These are phyloP conservation scores for Drosophila ananassae DNA, from an alignment of 1,140 invertebrate species.

Conservation along the genomic window DNA sequence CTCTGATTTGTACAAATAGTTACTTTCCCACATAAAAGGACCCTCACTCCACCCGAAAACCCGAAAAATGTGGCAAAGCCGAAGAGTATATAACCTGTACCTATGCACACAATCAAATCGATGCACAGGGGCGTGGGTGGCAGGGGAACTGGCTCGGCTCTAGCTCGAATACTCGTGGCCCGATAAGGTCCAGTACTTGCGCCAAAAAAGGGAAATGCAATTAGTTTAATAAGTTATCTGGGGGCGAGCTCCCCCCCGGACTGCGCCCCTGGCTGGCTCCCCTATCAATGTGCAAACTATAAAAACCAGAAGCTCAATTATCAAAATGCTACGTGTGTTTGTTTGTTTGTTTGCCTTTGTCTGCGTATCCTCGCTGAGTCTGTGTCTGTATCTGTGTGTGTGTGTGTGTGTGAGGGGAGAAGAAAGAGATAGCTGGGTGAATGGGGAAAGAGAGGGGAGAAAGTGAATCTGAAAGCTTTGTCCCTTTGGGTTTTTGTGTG, in stretches of 20 bases:
- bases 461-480: constrained; percentile 45
- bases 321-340: constrained; percentile 78
- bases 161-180: background rate
- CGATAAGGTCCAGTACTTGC: background rate
- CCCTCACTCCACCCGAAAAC: background rate
- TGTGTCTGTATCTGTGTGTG: background rate
- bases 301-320: constrained; percentile 81
- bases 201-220: background rate
- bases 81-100: constrained; percentile 4
- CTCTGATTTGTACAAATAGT: constrained; percentile 63
- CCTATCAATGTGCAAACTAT: constrained; percentile 71
- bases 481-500: constrained; percentile 65
- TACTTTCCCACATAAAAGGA: constrained; percentile 17
- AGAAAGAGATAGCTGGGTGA: background rate
- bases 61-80: constrained; percentile 12
- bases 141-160: background rate
- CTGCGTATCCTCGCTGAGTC: constrained; percentile 18
- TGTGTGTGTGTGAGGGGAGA: background rate
- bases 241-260: background rate
- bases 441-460: background rate
- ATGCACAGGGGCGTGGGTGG: background rate
- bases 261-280: background rate
- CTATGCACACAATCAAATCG: constrained; percentile 9
- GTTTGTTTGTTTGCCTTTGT: constrained; percentile 34
- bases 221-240: constrained; percentile 1